Evolutionary conservation across 2,113 vertebrate genomes (phyloP).

Genomic region (Triplophysa rosa): DNA sequence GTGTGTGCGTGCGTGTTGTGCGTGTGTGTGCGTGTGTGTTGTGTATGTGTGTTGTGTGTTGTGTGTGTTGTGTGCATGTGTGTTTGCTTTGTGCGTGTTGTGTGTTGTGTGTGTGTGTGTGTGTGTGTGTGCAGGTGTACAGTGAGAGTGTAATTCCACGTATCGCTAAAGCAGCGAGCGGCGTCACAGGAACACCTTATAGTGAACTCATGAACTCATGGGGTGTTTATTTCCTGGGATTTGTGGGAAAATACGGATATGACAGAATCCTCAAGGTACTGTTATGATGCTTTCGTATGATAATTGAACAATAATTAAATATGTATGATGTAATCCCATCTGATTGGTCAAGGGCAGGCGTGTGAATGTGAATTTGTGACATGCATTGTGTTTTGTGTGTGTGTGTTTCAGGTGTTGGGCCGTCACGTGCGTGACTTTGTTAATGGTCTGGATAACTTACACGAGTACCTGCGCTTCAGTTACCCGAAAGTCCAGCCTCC

Average conservation of each 20-base stretch:
- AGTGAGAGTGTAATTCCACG: conserved; percentile 74
- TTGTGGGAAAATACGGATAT: conserved; percentile 76
- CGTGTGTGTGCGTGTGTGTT: too few species aligned
- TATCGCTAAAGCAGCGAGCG: conserved; percentile 74
- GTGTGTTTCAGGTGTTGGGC: conserved; percentile 67
- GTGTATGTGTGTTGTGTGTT: too few species aligned
- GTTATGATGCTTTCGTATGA: background rate
- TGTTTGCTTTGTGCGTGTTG: too few species aligned
- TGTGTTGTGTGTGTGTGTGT: background rate
- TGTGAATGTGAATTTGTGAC: too few species aligned
- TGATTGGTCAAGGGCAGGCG: too few species aligned
- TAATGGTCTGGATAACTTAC: conserved; percentile 76
- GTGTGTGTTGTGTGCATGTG: too few species aligned
- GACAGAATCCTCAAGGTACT: conserved; percentile 75
- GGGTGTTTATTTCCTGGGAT: conserved; percentile 77
- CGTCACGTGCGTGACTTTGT: conserved; percentile 76
- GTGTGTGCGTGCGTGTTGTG: too few species aligned
- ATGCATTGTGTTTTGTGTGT: too few species aligned
- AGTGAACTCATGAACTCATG: conserved; percentile 80
- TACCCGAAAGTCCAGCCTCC: conserved; percentile 78
- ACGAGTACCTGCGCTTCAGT: conserved; percentile 77
- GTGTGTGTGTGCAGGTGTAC: conserved; percentile 67
- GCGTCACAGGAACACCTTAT: conserved; percentile 75
- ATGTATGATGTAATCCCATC: too few species aligned
- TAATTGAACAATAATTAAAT: too few species aligned